phyloP scores from a whole-genome alignment of 2,113 vertebrate species.

The Ptychochromis oligacanthus region DNA sequence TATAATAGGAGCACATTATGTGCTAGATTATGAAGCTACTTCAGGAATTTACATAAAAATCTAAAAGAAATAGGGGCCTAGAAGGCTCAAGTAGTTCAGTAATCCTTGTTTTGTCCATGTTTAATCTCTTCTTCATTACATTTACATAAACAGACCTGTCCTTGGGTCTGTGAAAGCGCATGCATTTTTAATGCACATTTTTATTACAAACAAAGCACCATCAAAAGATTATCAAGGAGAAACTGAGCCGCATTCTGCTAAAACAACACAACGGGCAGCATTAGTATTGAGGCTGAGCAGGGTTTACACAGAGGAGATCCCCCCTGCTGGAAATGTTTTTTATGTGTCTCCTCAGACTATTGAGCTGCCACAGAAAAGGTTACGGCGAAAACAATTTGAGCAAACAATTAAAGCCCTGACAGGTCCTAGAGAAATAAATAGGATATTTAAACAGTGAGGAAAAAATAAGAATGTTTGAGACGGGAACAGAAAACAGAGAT shows the following conservation, averaged over 20 bases:
- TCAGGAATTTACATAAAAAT: conserved; percentile 13
- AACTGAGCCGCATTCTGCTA: neutral
- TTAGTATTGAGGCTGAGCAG: conserved; percentile 44
- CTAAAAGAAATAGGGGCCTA: neutral
- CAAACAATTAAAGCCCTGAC: conserved; percentile 58
- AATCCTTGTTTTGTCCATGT: conserved; percentile 11
- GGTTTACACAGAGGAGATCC: conserved; percentile 28
- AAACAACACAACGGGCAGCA: conserved; percentile 19
- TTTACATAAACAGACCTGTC: conserved; percentile 33
- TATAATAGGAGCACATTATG: neutral
- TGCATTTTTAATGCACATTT: conserved; percentile 20
- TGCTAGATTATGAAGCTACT: neutral
- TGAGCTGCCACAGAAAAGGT: conserved; percentile 53
- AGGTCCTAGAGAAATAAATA: conserved; percentile 6
- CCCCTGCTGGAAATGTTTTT: conserved; percentile 53
- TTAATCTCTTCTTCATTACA: conserved; percentile 16
- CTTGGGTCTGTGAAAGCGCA: neutral
- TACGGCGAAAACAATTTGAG: conserved; percentile 49
- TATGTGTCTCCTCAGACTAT: conserved; percentile 51
- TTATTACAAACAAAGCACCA: conserved; percentile 10
- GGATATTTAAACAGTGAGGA: neutral
- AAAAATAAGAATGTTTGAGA: neutral
- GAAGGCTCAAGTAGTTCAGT: neutral
- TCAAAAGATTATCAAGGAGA: neutral
- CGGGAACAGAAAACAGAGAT: neutral